Base-by-base conservation (phyloP, 2,797 vertebrate genomes). In the Takifugu ocellatus region DNA sequence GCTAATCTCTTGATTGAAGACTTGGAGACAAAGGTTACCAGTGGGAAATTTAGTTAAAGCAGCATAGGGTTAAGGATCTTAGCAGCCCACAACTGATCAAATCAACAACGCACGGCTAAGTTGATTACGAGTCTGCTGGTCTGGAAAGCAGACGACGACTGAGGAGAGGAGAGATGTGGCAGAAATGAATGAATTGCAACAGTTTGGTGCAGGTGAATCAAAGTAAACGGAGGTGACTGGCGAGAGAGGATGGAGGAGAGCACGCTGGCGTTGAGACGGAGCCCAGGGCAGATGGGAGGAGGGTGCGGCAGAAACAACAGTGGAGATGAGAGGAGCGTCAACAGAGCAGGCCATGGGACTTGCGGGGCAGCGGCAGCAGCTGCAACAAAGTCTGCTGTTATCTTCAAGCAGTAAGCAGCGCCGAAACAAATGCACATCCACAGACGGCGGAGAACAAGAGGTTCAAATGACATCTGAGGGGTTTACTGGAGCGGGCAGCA, bases 11-110 rank as follows among this genome's bases (percentile, higher is more conserved):
- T 86, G 76, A 88, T 81, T 86, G 82, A 87, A 71, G 78, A 78
- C 75, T 73, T 59, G 68, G 82, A 82, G 82, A 88, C 79, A 86
- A 85, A 88, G 87, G 84, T 88, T 85, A 85, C 85, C 84, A 56
- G 74, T 77, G 75, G 84, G 78, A 86, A 79, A 86, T 86, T 75
- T 76, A 73, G 85, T 88, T 85, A 84, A 63, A 59, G 72, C 75
- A 55, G 75, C 24, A 24, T 76, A 73, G 79, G 80, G 79, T 60
- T 15, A 84, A 72, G 63, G 81, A 81, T 86, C 79, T 82, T 53
- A 76, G 77, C 68, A 47, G 70, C 68, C 79, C 31, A 21, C 67
- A 56, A 63, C 70, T 86, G 85, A 90, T 90, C 83, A 75, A 86
- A 88, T 90, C 87, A 87, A 66, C 78, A 64, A 73, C 85, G 79